Percentiles rank a stretch among this genome's conserved stretches.
phyloP scores from a whole-genome alignment of 1,140 invertebrate species.

The Limonius californicus region DNA sequence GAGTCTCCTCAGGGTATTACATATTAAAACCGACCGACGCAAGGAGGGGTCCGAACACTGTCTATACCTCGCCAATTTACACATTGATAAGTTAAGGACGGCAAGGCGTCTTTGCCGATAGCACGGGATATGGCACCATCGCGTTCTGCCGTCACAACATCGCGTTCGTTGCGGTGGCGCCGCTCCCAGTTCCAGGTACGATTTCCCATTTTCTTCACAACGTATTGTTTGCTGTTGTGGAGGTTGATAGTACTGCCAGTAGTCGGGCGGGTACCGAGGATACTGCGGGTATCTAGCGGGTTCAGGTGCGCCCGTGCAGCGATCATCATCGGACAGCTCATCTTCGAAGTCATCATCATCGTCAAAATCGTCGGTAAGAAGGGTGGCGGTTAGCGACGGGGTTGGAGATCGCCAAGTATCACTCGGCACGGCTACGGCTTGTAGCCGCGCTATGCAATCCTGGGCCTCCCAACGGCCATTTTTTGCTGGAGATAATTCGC shows the following conservation, averaged over 20 bases:
- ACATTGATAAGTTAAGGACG: slow-evolving; percentile 89
- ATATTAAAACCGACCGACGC: slow-evolving; percentile 89
- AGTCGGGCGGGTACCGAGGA: slow-evolving; percentile 45
- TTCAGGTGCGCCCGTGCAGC: slow-evolving; percentile 37
- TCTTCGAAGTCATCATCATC: slow-evolving; percentile 57
- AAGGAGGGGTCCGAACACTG: slow-evolving; percentile 86
- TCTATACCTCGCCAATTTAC: slow-evolving; percentile 82
- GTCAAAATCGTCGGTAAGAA: slow-evolving; percentile 50
- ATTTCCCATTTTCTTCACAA: slow-evolving; percentile 85
- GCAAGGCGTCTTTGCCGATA: slow-evolving; percentile 81
- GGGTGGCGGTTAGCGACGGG: slow-evolving; percentile 50
- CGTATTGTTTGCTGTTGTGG: slow-evolving; percentile 74
- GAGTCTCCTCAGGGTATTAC: slow-evolving; percentile 86
- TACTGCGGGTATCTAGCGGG: slow-evolving; percentile 36
- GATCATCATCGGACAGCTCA: slow-evolving; percentile 49
- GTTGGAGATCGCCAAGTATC: slow-evolving; percentile 50
- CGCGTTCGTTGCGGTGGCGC: slow-evolving; percentile 47
- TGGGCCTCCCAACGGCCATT: slow-evolving; percentile 51
- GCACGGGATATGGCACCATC: slow-evolving; percentile 72
- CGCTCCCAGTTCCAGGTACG: slow-evolving; percentile 79
- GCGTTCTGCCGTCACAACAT: slow-evolving; percentile 64
- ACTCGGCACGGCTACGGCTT: slow-evolving; percentile 52
- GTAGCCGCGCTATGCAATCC: slow-evolving; percentile 53
- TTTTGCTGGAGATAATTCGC: slow-evolving; percentile 47
- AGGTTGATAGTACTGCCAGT: slow-evolving; percentile 52